A percentile compares a stretch with the other conserved stretches of the same genome.
Conservation (phyloP, 2,888 invertebrate species). For the Caradrina kadenii region DNA sequence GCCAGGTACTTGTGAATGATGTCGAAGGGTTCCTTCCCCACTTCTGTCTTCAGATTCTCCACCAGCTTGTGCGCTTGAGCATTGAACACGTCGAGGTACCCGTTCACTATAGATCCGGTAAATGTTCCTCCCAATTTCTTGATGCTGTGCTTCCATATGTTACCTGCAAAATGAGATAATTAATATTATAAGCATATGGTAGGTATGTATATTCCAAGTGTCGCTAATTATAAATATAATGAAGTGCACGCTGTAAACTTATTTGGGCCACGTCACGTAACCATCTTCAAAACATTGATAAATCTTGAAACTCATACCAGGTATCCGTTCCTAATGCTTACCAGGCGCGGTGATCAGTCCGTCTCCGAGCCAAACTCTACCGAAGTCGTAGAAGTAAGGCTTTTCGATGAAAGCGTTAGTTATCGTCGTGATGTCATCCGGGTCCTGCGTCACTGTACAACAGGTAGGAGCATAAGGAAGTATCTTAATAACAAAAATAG, state of each 20-base stretch:
- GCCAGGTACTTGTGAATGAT: constrained; percentile 71
- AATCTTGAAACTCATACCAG: no score
- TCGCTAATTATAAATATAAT: no score
- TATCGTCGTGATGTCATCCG: constrained; percentile 76
- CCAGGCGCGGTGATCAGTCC: constrained; percentile 81
- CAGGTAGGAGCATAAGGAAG: neutral
- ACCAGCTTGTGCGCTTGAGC: constrained; percentile 72
- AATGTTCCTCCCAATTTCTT: constrained; percentile 79
- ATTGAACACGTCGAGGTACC: constrained; percentile 77
- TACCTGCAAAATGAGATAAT: constrained; percentile 58
- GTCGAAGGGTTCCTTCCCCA: constrained; percentile 73
- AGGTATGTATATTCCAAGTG: no score
- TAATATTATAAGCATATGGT: no score
- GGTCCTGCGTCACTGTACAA: constrained; percentile 72
- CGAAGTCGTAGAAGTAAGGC: constrained; percentile 78
- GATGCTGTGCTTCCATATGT: constrained; percentile 79
- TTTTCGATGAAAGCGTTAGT: constrained; percentile 77
- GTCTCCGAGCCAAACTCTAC: constrained; percentile 76
- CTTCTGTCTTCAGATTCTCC: constrained; percentile 64
- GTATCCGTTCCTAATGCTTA: constrained; percentile 49
- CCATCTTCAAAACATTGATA: no score
- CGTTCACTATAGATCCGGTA: constrained; percentile 71
- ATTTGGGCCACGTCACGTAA: no score
- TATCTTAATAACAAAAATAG: no score
- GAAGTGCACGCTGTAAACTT: no score